Evolutionary conservation across 1,140 invertebrate genomes (phyloP), one percentile per base, ranked within the genome.

Genomic region (Macrosteles quadrilineatus): DNA sequence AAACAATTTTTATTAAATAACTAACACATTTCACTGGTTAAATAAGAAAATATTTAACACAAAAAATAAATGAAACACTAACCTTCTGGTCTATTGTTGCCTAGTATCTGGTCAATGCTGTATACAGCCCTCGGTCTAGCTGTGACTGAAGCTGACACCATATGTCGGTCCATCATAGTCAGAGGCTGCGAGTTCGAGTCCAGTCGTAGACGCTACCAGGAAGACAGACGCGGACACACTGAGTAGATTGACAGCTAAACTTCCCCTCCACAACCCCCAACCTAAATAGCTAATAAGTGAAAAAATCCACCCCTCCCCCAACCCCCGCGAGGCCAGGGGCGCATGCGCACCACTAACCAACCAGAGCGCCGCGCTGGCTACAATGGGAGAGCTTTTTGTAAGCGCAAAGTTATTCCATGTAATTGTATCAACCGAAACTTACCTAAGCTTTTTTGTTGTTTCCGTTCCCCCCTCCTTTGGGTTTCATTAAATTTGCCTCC

Each of bases 91-190:
- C 67, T 32, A 23, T 57, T 69, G 47, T 67, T 74, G 47, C 72
- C 72, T 1, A 74, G 70, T 40, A 74, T 74, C 59, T 73, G 69
- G 43, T 74, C 73, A 23, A 74, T 74, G 23, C 63, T 71, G 50
- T 74, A 74, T 6, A 74, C 68, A 19, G 62, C 71, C 27, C 68
- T 66, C 30, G 68, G 47, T 27, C 63, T 66, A 6, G 59, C 31
- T 2, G 55, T 19, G 3, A 50, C 47, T 4, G 55, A 2, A 19
- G 40, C 63, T 1, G 63, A 21, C 6, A 36, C 19, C 19, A 43
- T 14, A 23, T 36, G 62, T 2, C 63, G 32, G 9, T 66, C 63
- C 63, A 66, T 66, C 29, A 63, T 30, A 9, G n/a, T 36, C 29
- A n/a, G n/a, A n/a, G n/a, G n/a, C 21, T 21, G 47, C 14, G 47